phyloP scores from a whole-genome alignment of 92 coral and sea anemone genomes.

The Heteractis magnifica region DNA sequence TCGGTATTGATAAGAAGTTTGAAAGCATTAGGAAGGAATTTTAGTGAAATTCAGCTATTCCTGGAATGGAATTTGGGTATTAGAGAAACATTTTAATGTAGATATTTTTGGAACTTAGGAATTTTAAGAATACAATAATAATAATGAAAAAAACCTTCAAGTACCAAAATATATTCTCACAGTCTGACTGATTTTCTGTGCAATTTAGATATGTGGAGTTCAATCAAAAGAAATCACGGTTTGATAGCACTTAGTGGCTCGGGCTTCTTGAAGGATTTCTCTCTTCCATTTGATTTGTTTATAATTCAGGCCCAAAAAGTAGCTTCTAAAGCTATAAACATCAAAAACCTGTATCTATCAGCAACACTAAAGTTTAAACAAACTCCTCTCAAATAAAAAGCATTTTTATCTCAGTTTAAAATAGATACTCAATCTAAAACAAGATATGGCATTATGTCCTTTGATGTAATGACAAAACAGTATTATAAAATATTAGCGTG shows the following conservation, averaged over 20 bases:
- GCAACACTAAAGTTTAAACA: background rate
- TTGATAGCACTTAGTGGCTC: background rate
- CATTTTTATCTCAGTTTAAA: background rate
- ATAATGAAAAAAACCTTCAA: background rate
- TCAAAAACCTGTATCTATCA: background rate
- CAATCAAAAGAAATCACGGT: background rate
- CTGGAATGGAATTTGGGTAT: background rate
- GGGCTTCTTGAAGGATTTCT: too few relatives aligned
- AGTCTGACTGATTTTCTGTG: background rate
- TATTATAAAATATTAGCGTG: background rate
- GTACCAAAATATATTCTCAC: background rate
- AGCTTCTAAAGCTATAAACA: background rate
- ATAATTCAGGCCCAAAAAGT: too few relatives aligned
- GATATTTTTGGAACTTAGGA: background rate
- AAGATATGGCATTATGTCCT: background rate
- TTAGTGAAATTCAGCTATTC: background rate
- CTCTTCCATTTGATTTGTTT: too few relatives aligned
- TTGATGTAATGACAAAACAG: background rate
- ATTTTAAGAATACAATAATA: background rate
- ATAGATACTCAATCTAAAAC: background rate
- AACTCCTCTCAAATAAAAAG: background rate
- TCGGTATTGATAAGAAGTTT: background rate
- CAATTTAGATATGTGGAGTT: background rate
- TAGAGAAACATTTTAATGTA: background rate
- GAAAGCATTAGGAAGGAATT: slow-evolving; percentile 5